phyloP scores from a whole-genome alignment of 2,113 vertebrate genomes.

The Aegithalos caudatus region DNA sequence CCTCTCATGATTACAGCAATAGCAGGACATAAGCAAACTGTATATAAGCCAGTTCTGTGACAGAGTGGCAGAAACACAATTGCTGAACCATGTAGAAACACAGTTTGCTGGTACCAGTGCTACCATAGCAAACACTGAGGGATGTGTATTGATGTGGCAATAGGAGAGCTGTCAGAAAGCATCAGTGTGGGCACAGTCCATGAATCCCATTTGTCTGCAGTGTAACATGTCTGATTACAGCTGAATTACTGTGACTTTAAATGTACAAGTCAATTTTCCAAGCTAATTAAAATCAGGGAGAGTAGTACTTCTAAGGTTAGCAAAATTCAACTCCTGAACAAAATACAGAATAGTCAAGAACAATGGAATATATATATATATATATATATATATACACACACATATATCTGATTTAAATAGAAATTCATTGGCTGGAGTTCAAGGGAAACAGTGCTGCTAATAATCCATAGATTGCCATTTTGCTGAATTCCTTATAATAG shows the following conservation, averaged over 20 bases:
- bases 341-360: not conserved
- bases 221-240: not conserved
- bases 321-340: not conserved
- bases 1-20: not conserved
- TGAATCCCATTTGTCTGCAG: not conserved
- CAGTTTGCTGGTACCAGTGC: not conserved
- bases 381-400: too few species aligned
- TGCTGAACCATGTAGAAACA: not conserved
- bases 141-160: slow-evolving; percentile 15
- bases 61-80: not conserved
- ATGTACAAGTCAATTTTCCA: not conserved
- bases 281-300: slow-evolving; percentile 4
- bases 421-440: not conserved
- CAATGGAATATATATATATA: not conserved
- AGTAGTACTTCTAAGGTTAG: not conserved
- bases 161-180: slow-evolving; percentile 41
- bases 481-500: not conserved
- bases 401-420: not conserved
- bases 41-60: not conserved
- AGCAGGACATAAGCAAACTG: not conserved
- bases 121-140: not conserved
- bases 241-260: slow-evolving; percentile 23
- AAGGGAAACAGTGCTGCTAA: not conserved
- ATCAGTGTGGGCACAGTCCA: not conserved
- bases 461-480: not conserved